Percentiles rank a stretch among this genome's conserved stretches.
phyloP scores from a whole-genome alignment of 2,113 vertebrate species.

The Balaeniceps rex region DNA sequence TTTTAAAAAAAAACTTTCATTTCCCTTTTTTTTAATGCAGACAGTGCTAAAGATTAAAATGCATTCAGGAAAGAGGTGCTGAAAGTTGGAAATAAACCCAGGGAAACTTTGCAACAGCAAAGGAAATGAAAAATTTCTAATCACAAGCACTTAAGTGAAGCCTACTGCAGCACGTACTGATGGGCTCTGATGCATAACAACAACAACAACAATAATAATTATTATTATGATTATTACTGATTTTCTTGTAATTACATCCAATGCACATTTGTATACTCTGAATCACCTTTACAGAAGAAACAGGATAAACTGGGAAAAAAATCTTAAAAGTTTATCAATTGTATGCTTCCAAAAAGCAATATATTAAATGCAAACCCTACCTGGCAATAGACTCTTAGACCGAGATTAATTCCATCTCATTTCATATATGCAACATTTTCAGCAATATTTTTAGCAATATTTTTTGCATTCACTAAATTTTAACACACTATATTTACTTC shows the following conservation, averaged over 20 bases:
- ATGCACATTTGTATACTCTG: neutral
- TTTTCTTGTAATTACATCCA: neutral
- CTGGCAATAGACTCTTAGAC: neutral
- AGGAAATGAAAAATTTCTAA: conserved; percentile 8
- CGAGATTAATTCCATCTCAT: neutral
- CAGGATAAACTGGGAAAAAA: neutral
- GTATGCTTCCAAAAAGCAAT: neutral
- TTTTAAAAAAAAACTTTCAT: neutral
- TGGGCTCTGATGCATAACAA: neutral
- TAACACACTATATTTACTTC: neutral
- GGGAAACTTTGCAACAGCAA: neutral
- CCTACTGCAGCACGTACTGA: neutral
- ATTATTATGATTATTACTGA: neutral
- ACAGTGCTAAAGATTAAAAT: neutral
- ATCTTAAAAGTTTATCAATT: neutral
- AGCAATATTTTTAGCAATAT: neutral
- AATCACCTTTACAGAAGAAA: neutral
- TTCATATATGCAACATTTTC: neutral
- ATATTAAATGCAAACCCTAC: neutral
- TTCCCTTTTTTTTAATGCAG: neutral
- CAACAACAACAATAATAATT: neutral
- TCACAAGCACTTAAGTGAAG: neutral
- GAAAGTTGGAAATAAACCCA: neutral
- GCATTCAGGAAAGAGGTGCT: neutral
- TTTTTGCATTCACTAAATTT: neutral